Conservation (phyloP, 2,797 vertebrate genomes). For the Trachops cirrhosus region DNA sequence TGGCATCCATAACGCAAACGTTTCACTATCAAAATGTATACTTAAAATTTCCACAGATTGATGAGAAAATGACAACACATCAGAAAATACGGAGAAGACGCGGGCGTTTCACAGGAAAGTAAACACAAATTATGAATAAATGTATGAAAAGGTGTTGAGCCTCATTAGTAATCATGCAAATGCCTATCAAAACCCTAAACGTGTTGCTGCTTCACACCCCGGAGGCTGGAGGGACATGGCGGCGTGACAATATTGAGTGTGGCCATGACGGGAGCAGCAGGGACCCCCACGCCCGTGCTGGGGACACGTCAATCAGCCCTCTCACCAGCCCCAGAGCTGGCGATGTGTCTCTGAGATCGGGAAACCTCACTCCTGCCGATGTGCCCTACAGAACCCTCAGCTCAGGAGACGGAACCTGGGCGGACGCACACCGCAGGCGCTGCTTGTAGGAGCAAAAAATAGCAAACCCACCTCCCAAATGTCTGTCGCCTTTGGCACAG, state of each 20-base stretch:
- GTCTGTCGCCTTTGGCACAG: neutral
- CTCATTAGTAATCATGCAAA: neutral
- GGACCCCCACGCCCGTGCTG: no score
- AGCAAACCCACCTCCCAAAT: neutral
- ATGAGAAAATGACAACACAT: neutral
- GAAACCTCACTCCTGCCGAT: fast-evolving
- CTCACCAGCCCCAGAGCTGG: neutral
- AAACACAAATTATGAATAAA: neutral
- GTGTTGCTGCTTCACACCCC: neutral
- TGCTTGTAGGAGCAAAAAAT: neutral
- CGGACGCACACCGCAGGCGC: neutral
- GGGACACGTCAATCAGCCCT: neutral
- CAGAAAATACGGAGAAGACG: neutral
- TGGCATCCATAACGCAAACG: neutral
- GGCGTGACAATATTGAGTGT: no score
- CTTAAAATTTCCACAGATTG: neutral
- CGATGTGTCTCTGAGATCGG: neutral
- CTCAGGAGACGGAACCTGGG: neutral
- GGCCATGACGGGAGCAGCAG: no score
- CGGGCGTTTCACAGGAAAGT: neutral
- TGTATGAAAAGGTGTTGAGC: neutral
- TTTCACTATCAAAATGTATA: neutral
- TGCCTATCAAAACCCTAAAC: neutral
- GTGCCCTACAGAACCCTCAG: neutral
- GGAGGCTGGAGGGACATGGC: neutral